Base-by-base conservation (phyloP, 2,797 vertebrate species). In the Chanos chanos region DNA sequence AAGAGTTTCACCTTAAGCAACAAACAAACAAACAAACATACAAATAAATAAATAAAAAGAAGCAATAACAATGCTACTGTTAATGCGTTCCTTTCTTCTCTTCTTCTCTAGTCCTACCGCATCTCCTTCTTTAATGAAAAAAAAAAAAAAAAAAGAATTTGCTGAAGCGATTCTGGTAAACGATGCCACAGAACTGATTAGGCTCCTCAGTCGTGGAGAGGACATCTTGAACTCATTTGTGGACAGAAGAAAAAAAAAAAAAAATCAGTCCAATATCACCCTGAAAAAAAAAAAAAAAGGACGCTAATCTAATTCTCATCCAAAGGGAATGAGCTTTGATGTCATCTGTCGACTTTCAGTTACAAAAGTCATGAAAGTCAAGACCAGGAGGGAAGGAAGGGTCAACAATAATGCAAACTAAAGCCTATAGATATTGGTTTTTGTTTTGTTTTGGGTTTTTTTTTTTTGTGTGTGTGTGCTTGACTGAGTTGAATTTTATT, bases 171-270 rank as follows among this genome's bases (percentile, higher is more conserved):
- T 77, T 77, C 73, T 77, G 73, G 75, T 74, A 77, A 77, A 73
- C 70, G 69, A 71, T 64, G 66, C 70, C 69, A 49, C 71, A 71
- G 63, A 43, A 52, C 62, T 75, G 66, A 71, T 75, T 72, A 73
- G 55, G 62, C 70, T 71, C 71, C 53, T 72, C 66, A 61, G 63
- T 58, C 68, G 68, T 62, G 66, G 58, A 44, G 21, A 43, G 61
- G 62, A 76, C 74, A 79, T 79, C 74, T 76, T 76, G 75, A 73
- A 75, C 67, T 72, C 66, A 72, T 77, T 77, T 70, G 77, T 66
- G 64, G 68, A 72, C 33, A 66, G 64, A 70, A 64, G 62, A 65
- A 65, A 56, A 50, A 44, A 44, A 60, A 51, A 70, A 61, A 56
- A 61, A 49, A 41, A 64, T 66, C 67, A 55, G 43, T 36, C 21